Percentiles rank a stretch among this genome's conserved stretches.
Evolutionary conservation across 2,113 vertebrate genomes (phyloP).

Genomic region (Chloropsis hardwickii): DNA sequence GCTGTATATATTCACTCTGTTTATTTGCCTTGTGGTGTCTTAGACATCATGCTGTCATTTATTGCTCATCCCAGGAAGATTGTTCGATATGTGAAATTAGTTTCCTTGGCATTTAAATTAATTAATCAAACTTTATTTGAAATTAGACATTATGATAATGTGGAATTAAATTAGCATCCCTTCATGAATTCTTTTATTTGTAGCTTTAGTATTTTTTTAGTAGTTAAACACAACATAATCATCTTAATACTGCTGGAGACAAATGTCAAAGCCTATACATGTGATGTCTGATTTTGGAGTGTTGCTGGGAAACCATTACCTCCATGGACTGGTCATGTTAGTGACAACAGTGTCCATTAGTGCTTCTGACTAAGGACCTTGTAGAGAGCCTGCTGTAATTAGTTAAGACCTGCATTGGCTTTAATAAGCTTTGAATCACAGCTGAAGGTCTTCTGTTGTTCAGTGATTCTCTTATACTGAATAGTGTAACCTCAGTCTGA

Average conservation of each 20-base stretch:
- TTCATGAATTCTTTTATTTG: background rate
- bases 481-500: background rate
- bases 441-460: background rate
- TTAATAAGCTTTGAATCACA: background rate
- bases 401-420: background rate
- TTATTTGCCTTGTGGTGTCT: background rate
- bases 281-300: background rate
- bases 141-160: background rate
- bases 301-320: background rate
- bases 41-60: background rate
- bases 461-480: background rate
- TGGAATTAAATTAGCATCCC: background rate
- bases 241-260: background rate
- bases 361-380: background rate
- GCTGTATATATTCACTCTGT: background rate
- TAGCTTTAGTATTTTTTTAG: background rate
- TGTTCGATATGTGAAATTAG: background rate
- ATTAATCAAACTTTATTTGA: background rate
- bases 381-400: background rate
- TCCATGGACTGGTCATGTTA: background rate
- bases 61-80: background rate
- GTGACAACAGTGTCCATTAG: background rate
- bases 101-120: background rate
- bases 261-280: background rate
- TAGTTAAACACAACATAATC: background rate